Percentiles rank a stretch among this genome's conserved stretches.
These are phyloP conservation scores for Grammomys dolichurus DNA, from an alignment of 2,113 vertebrate species.

Conservation along the genomic window DNA sequence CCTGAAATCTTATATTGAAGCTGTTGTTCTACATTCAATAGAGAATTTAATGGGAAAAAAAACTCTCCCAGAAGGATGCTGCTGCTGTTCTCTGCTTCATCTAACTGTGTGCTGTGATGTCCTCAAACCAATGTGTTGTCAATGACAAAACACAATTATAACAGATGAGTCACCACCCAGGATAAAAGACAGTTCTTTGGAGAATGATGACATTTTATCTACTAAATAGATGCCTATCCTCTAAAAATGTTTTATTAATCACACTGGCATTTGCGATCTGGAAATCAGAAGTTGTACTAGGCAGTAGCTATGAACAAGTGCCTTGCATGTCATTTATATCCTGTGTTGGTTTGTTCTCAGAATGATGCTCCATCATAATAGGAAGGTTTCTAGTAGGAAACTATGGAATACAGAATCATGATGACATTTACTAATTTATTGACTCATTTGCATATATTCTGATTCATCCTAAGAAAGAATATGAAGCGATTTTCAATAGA, in stretches of 20 bases:
- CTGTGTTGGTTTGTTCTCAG: slow-evolving; percentile 28
- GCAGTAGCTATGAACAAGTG: slow-evolving; percentile 20
- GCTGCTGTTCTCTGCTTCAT: neutral
- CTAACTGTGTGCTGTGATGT: neutral
- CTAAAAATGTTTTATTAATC: slow-evolving; percentile 2
- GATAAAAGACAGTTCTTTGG: neutral
- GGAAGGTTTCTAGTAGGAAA: slow-evolving; percentile 5
- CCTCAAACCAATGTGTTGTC: neutral
- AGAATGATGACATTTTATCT: slow-evolving; percentile 39
- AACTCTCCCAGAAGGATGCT: neutral
- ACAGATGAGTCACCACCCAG: neutral
- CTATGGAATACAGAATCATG: slow-evolving; percentile 6
- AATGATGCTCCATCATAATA: neutral
- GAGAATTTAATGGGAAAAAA: neutral
- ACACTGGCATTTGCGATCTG: slow-evolving; percentile 27
- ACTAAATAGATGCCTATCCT: neutral
- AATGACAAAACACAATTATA: neutral
- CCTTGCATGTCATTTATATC: slow-evolving; percentile 7
- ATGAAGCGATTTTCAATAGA: slow-evolving; percentile 22
- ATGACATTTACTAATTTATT: slow-evolving; percentile 51
- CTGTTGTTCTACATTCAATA: neutral
- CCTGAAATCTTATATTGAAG: neutral
- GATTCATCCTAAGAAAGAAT: slow-evolving; percentile 50
- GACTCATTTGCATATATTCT: slow-evolving; percentile 28
- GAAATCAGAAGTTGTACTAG: slow-evolving; percentile 44